Percentiles rank a stretch among this genome's conserved stretches.
These are phyloP conservation scores for Capitulum mitella DNA, from an alignment of 2,888 invertebrate genomes.

Conservation along the genomic window DNA sequence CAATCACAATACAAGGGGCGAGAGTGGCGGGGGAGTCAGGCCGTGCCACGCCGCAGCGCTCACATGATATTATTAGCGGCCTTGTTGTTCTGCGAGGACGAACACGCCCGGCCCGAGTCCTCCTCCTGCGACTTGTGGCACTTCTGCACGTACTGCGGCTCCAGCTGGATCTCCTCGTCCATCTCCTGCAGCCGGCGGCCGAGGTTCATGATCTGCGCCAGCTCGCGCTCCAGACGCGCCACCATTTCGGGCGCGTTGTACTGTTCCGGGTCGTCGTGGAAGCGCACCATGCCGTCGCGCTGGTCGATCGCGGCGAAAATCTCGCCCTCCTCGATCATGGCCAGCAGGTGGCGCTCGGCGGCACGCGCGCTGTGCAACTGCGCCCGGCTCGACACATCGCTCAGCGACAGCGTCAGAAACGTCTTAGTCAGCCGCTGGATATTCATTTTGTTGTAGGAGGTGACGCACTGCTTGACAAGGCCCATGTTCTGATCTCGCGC, in stretches of 20 bases:
- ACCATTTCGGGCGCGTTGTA: constrained; percentile 85
- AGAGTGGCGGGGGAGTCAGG: no score
- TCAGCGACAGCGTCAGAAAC: constrained; percentile 77
- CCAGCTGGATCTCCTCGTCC: constrained; percentile 91
- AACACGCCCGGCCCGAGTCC: constrained; percentile 25
- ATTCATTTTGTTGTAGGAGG: constrained; percentile 88
- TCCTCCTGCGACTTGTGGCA: constrained; percentile 34
- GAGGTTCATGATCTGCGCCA: constrained; percentile 75
- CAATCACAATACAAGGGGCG: no score
- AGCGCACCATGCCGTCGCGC: constrained; percentile 96
- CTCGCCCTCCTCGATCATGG: constrained; percentile 96
- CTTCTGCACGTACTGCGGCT: constrained; percentile 67
- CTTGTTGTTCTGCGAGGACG: neutral
- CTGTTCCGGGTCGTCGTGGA: constrained; percentile 91
- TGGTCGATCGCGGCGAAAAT: constrained; percentile 96
- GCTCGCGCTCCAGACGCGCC: constrained; percentile 70
- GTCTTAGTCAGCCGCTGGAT: constrained; percentile 94
- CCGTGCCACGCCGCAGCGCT: neutral
- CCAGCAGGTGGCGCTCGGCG: constrained; percentile 86
- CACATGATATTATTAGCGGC: neutral
- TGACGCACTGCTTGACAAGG: constrained; percentile 63
- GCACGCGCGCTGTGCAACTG: constrained; percentile 69
- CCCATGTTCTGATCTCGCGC: constrained; percentile 51
- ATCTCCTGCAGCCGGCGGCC: constrained; percentile 82
- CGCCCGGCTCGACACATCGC: constrained; percentile 83